Evolutionary conservation across 2,888 invertebrate species (phyloP).

Genomic region (Nephrotoma flavescens): DNA sequence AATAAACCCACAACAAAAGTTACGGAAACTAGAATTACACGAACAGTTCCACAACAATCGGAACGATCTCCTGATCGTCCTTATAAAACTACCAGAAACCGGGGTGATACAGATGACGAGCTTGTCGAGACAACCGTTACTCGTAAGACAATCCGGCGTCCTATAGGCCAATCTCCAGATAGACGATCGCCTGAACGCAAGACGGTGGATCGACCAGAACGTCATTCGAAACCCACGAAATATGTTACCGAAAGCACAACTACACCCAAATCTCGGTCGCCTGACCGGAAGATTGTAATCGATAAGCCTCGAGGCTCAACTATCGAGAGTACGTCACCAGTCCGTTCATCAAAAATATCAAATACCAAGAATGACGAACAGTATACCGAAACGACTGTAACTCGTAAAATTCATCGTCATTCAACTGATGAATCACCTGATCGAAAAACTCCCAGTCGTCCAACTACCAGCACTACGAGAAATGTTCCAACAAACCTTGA

Average conservation of each 20-base stretch:
- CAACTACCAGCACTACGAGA: not conserved
- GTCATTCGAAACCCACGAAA: not conserved
- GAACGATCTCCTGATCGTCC: not conserved
- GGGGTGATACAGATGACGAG: not conserved
- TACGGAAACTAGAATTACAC: not conserved
- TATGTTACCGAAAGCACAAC: not conserved
- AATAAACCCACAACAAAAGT: not conserved
- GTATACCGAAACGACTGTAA: not conserved
- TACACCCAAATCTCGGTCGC: not conserved
- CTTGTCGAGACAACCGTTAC: not conserved
- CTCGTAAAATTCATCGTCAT: not conserved
- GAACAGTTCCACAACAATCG: not conserved
- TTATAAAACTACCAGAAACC: not conserved
- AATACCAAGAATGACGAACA: not conserved
- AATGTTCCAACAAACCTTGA: not conserved
- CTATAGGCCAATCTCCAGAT: not conserved
- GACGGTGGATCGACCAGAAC: not conserved
- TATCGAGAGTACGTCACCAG: not conserved
- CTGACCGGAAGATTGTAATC: not conserved
- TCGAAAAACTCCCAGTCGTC: not conserved
- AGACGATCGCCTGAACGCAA: not conserved
- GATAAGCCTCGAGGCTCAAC: not conserved
- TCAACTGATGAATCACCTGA: not conserved
- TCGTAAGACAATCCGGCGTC: not conserved
- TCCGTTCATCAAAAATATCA: not conserved